A percentile compares a stretch with the other conserved stretches of the same genome.
Conservation (phyloP, 2,888 invertebrate species). For the Rapana venosa region DNA sequence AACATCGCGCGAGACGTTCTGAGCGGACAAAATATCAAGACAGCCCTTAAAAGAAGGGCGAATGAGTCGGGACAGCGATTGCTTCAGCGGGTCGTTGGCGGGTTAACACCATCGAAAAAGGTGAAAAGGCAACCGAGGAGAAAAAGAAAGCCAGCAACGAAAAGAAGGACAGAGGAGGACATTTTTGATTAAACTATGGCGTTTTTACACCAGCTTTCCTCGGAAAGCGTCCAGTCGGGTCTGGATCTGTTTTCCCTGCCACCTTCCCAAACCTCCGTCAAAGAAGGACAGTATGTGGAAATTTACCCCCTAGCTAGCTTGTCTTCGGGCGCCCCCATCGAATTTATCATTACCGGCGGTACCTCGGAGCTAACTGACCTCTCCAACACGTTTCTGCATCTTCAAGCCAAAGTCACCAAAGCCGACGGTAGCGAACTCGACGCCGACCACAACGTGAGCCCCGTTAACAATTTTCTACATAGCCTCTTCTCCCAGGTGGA, state of each 20-base stretch:
- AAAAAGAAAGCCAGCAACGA: not conserved
- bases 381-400: not conserved
- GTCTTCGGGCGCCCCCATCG: not conserved
- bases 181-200: slow-evolving; percentile 6
- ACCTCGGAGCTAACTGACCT: not conserved
- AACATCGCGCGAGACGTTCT: not conserved
- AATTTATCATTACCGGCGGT: not conserved
- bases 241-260: not conserved
- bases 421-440: not conserved
- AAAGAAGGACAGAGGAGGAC: not conserved
- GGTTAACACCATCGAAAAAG: not conserved
- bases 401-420: not conserved
- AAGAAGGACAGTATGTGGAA: not conserved
- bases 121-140: not conserved
- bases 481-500: slow-evolving; percentile 12
- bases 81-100: not conserved
- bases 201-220: not conserved
- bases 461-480: not conserved
- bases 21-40: not conserved
- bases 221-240: not conserved
- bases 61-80: not conserved
- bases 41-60: not conserved
- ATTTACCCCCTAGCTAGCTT: not conserved
- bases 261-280: not conserved
- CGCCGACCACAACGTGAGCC: not conserved